Percentiles rank a stretch among this genome's conserved stretches.
These are phyloP conservation scores for Danaus plexippus DNA, from an alignment of 1,140 invertebrate genomes.

Conservation along the genomic window DNA sequence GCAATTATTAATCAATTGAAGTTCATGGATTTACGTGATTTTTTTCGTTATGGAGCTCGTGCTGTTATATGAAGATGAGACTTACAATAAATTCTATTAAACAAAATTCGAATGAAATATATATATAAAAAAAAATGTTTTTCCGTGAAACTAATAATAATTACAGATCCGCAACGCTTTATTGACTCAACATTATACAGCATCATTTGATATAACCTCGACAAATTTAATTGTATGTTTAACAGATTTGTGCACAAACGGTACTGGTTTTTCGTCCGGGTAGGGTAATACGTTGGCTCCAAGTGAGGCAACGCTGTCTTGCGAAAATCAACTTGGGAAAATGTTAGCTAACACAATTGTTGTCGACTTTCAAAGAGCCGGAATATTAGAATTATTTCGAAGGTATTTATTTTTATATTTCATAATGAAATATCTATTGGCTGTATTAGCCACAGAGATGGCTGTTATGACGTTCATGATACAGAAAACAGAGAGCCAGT, in stretches of 20 bases:
- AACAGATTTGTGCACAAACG: constrained; percentile 28
- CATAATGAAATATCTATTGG: too few species aligned
- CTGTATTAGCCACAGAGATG: too few species aligned
- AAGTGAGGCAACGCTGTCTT: constrained; percentile 45
- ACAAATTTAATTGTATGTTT: constrained; percentile 23
- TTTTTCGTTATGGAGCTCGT: too few species aligned
- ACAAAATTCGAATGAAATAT: too few species aligned
- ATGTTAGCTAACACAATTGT: constrained; percentile 35
- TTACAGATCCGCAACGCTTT: constrained; percentile 31
- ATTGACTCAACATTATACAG: constrained; percentile 19
- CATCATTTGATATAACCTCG: constrained; percentile 31
- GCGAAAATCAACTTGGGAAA: constrained; percentile 48
- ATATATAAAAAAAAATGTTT: too few species aligned
- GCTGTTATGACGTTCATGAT: too few species aligned
- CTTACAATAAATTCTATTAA: too few species aligned
- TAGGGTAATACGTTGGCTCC: constrained; percentile 38
- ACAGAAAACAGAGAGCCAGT: constrained; percentile 17
- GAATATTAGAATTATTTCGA: too few species aligned
- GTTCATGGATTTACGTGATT: too few species aligned
- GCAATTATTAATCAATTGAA: too few species aligned
- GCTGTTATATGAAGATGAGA: too few species aligned
- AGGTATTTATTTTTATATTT: too few species aligned
- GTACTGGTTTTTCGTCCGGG: constrained; percentile 31
- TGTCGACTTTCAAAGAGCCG: constrained; percentile 5
- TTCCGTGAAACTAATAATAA: constrained; percentile 12